Conservation (phyloP, 2,888 invertebrate species). For the Ferdinandea cuprea region DNA sequence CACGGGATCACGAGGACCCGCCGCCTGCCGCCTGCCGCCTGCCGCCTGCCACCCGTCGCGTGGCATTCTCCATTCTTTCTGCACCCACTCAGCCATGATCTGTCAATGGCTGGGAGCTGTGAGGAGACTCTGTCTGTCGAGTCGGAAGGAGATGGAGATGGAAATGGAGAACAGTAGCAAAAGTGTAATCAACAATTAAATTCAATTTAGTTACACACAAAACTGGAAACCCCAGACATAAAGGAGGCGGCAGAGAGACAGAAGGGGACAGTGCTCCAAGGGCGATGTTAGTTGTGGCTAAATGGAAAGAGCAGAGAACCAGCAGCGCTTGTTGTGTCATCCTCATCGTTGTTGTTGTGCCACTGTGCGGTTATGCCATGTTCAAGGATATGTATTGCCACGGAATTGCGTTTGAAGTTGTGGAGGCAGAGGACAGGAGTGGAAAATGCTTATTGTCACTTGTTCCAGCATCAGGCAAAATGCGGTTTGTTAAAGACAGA, state of each 20-base stretch:
- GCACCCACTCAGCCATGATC: constrained; percentile 67
- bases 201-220: constrained; percentile 75
- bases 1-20: constrained; percentile 56
- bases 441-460: constrained; percentile 68
- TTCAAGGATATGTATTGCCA: constrained; percentile 56
- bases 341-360: constrained; percentile 57
- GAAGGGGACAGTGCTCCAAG: background rate
- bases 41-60: background rate
- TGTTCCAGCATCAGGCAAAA: constrained; percentile 66
- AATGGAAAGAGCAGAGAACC: constrained; percentile 14
- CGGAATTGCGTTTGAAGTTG: constrained; percentile 33
- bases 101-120: constrained; percentile 32
- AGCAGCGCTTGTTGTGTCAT: constrained; percentile 54
- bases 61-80: constrained; percentile 1
- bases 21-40: background rate
- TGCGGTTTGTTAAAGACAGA: constrained; percentile 65
- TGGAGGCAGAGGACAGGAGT: constrained; percentile 7
- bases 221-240: constrained; percentile 69
- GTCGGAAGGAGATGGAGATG: constrained; percentile 12
- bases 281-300: constrained; percentile 5
- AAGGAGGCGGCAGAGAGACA: constrained; percentile 38
- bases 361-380: constrained; percentile 57
- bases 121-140: background rate
- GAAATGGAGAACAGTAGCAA: constrained; percentile 66
- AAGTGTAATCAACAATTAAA: constrained; percentile 75